Conservation (phyloP, 2,888 invertebrate genomes). For the Mythimna ferrago region DNA sequence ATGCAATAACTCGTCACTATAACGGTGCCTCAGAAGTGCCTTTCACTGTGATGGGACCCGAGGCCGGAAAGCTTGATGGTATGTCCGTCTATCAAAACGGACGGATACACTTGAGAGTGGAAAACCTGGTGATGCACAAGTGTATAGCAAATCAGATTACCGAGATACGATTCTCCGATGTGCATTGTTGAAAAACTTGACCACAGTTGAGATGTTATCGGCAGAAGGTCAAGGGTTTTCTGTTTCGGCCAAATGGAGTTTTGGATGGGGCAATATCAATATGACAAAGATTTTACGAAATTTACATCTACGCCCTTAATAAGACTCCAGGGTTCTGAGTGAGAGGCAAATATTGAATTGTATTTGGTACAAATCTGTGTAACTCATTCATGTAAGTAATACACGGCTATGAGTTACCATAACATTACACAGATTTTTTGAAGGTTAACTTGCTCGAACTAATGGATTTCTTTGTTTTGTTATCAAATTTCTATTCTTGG, state of each 20-base stretch:
- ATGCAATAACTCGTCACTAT: slow-evolving; percentile 91
- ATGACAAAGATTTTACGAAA: slow-evolving; percentile 68
- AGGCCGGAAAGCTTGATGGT: slow-evolving; percentile 91
- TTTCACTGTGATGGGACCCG: slow-evolving; percentile 89
- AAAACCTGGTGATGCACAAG: slow-evolving; percentile 90
- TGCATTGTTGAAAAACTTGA: slow-evolving; percentile 91
- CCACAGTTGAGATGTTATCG: slow-evolving; percentile 83
- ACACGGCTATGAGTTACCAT: slow-evolving; percentile 84
- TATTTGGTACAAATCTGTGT: slow-evolving; percentile 83
- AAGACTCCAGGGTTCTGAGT: slow-evolving; percentile 90
- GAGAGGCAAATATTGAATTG: slow-evolving; percentile 87
- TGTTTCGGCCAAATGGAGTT: slow-evolving; percentile 90
- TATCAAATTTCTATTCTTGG: slow-evolving; percentile 46
- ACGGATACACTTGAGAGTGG: slow-evolving; percentile 88
- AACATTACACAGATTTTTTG: slow-evolving; percentile 67
- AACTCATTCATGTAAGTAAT: slow-evolving; percentile 90
- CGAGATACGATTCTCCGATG: slow-evolving; percentile 70
- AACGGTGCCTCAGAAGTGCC: slow-evolving; percentile 90
- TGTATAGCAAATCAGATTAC: slow-evolving; percentile 66
- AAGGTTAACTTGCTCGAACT: slow-evolving; percentile 47
- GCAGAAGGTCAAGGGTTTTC: slow-evolving; percentile 90
- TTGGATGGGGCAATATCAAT: slow-evolving; percentile 82
- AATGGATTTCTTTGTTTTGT: slow-evolving; percentile 50
- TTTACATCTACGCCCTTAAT: slow-evolving; percentile 80
- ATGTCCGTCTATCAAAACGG: slow-evolving; percentile 86